A percentile compares a stretch with the other conserved stretches of the same genome.
phyloP scores from a whole-genome alignment of 1,140 invertebrate genomes.

The Liolophura sinensis region DNA sequence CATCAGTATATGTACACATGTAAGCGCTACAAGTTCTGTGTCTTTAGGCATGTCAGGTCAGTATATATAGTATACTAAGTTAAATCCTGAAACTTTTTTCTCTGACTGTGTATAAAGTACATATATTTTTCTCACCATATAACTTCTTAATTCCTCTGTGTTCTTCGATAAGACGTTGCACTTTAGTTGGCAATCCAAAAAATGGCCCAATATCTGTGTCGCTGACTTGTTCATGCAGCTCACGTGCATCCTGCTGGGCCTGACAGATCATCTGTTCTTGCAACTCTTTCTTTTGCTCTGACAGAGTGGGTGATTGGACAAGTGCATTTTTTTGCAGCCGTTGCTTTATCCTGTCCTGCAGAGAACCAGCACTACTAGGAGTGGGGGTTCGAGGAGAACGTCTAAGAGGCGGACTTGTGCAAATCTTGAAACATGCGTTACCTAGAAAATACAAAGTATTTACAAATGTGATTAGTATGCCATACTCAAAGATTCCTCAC shows the following conservation, averaged over 20 bases:
- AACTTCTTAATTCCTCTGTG: conserved; percentile 68
- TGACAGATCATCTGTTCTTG: conserved; percentile 1
- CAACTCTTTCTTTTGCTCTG: background rate
- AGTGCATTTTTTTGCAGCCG: conserved; percentile 7
- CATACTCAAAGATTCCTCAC: background rate
- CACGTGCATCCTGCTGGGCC: background rate
- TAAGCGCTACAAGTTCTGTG: too few relatives aligned
- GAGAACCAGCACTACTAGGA: conserved; percentile 14
- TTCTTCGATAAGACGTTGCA: conserved; percentile 68
- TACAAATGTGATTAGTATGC: background rate
- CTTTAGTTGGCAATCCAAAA: conserved; percentile 72
- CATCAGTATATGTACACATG: too few relatives aligned
- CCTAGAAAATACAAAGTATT: conserved; percentile 4
- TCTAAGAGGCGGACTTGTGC: background rate
- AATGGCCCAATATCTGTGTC: conserved; percentile 61
- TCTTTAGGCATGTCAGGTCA: too few relatives aligned
- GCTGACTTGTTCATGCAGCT: background rate
- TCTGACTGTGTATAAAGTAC: background rate
- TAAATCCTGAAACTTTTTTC: too few relatives aligned
- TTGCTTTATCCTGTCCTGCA: conserved; percentile 39
- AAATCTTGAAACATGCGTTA: background rate
- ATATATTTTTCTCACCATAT: conserved; percentile 39
- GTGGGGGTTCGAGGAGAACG: conserved; percentile 6
- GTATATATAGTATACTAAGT: too few relatives aligned
- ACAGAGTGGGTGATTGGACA: background rate